Percentiles rank a stretch among this genome's conserved stretches.
These are phyloP conservation scores for Cartodere bifasciata DNA, from an alignment of 2,888 invertebrate genomes.

Conservation along the genomic window DNA sequence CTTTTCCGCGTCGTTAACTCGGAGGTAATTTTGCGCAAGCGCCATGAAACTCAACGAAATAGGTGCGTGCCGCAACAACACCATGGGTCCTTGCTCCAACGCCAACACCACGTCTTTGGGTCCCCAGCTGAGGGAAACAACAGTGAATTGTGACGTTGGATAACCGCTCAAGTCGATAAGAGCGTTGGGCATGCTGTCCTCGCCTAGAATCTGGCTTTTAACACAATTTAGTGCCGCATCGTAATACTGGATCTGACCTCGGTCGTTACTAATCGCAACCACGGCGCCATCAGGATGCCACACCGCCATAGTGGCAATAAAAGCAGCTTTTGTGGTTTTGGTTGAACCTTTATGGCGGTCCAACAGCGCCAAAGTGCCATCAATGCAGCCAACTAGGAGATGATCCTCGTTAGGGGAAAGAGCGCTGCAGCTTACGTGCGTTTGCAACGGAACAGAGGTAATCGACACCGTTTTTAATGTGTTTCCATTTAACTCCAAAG, in stretches of 20 bases:
- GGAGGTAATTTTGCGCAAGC: constrained; percentile 43
- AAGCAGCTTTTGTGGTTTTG: constrained; percentile 61
- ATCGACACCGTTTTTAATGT: constrained; percentile 51
- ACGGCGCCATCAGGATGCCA: constrained; percentile 64
- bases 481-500: constrained; percentile 45
- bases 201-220: constrained; percentile 51
- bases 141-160: constrained; percentile 35
- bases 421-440: constrained; percentile 52
- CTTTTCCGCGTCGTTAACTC: constrained; percentile 48
- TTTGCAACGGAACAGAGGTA: constrained; percentile 56
- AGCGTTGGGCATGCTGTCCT: constrained; percentile 48
- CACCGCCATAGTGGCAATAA: constrained; percentile 59
- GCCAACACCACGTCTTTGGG: constrained; percentile 38
- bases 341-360: constrained; percentile 65
- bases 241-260: constrained; percentile 63
- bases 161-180: constrained; percentile 52
- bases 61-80: constrained; percentile 26
- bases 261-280: constrained; percentile 54
- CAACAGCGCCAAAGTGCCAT: constrained; percentile 69
- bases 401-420: constrained; percentile 59
- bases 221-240: constrained; percentile 58
- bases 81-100: constrained; percentile 50
- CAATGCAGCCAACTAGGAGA: constrained; percentile 69
- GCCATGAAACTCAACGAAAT: constrained; percentile 24
- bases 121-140: constrained; percentile 30